Percentiles rank a stretch among this genome's conserved stretches.
phyloP scores from a whole-genome alignment of 2,888 invertebrate genomes.

The Eupithecia exiguata region DNA sequence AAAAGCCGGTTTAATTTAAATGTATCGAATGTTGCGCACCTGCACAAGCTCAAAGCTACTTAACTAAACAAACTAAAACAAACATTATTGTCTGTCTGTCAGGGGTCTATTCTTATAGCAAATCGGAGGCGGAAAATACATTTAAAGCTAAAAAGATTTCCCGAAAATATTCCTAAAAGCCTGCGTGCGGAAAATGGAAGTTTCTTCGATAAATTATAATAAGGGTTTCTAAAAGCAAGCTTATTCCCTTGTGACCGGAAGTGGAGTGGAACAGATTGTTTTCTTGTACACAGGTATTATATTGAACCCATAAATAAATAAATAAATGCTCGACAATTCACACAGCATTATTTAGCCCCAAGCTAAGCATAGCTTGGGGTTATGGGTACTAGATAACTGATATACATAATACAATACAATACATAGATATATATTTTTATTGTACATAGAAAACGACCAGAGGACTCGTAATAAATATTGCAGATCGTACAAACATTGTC shows the following conservation, averaged over 20 bases:
- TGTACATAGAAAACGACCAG: no score
- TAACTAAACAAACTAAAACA: not conserved
- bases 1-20: not conserved
- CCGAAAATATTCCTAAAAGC: conserved; percentile 1
- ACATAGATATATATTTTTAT: no score
- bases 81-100: not conserved
- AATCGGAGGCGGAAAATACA: not conserved
- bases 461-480: no score
- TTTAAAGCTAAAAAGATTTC: not conserved
- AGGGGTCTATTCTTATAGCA: not conserved
- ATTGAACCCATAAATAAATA: not conserved
- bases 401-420: no score
- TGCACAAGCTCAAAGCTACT: not conserved
- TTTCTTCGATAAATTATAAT: not conserved
- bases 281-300: not conserved
- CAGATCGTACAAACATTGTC: no score
- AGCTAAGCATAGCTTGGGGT: no score
- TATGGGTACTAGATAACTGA: no score
- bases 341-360: no score
- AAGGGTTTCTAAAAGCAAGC: conserved; percentile 3
- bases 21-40: not conserved
- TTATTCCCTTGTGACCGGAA: conserved; percentile 1
- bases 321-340: no score
- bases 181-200: not conserved
- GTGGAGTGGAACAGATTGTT: conserved; percentile 4